These are phyloP conservation scores for Metopolophium dirhodum DNA, from an alignment of 1,140 invertebrate genomes.

Conservation along the genomic window DNA sequence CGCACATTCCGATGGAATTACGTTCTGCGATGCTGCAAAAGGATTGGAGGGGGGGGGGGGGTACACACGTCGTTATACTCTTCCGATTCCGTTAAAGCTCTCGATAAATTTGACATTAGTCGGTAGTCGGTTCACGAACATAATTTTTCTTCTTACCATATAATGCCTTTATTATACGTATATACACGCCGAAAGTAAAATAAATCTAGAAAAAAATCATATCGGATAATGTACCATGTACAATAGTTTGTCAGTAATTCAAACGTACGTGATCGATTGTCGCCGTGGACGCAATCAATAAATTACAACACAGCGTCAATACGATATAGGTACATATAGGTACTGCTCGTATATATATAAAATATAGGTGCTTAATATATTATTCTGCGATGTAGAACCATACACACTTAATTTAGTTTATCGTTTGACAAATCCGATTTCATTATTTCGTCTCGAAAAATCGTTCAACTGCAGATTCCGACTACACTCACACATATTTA, in stretches of 20 bases:
- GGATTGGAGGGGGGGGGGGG: neutral
- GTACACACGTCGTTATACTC: neutral
- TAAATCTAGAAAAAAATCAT: neutral
- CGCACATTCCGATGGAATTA: conserved; percentile 15
- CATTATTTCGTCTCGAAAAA: neutral
- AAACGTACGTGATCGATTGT: neutral
- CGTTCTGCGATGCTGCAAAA: neutral
- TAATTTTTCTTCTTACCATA: neutral
- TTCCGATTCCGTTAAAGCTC: neutral
- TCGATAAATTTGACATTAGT: neutral
- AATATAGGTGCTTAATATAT: neutral
- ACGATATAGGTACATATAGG: neutral
- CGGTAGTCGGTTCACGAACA: no score
- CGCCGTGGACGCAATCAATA: neutral
- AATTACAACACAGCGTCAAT: neutral
- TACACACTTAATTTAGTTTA: neutral
- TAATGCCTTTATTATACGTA: neutral
- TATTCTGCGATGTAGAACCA: neutral
- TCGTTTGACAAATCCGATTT: conserved; percentile 1
- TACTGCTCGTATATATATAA: neutral
- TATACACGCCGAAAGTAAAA: neutral
- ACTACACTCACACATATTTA: neutral
- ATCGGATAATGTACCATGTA: neutral
- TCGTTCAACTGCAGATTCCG: neutral
- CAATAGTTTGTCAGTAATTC: neutral